These are phyloP conservation scores for Steinernema hermaphroditum DNA, from an alignment of 2,888 invertebrate species.

Conservation along the genomic window DNA sequence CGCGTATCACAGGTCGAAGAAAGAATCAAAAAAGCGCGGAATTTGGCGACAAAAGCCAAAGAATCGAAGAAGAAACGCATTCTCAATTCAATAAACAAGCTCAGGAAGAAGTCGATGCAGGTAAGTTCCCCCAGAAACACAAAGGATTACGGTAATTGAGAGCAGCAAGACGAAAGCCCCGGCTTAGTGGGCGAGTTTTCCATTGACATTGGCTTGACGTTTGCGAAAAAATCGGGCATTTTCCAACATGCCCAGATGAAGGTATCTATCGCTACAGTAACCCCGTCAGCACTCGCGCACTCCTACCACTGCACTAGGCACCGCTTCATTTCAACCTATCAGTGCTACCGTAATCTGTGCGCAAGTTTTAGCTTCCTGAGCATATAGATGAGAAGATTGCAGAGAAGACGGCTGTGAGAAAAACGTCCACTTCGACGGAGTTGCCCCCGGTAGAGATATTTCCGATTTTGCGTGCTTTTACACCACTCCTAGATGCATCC, in stretches of 20 bases:
- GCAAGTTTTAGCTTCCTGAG: neutral
- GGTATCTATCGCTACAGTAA: conserved; percentile 4
- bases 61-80: conserved; percentile 43
- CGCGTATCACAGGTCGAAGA: conserved; percentile 53
- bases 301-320: neutral
- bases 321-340: too few relatives aligned
- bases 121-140: neutral
- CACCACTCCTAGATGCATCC: conserved; percentile 24
- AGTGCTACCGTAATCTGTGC: too few relatives aligned
- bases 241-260: conserved; percentile 27
- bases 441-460: conserved; percentile 30
- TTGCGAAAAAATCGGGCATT: conserved; percentile 19
- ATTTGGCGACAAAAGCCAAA: conserved; percentile 43
- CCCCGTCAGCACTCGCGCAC: neutral
- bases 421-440: conserved; percentile 22
- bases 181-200: conserved; percentile 10
- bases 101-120: conserved; percentile 25
- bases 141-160: conserved; percentile 11
- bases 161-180: neutral
- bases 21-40: conserved; percentile 47
- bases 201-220: conserved; percentile 18
- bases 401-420: neutral
- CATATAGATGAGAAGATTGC: conserved; percentile 17
- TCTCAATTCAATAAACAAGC: conserved; percentile 35
- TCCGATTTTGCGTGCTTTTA: neutral